Percentiles rank a stretch among this genome's conserved stretches.
These are phyloP conservation scores for Chaetoderma sp. DNA, from an alignment of 2,888 invertebrate species.

Conservation along the genomic window DNA sequence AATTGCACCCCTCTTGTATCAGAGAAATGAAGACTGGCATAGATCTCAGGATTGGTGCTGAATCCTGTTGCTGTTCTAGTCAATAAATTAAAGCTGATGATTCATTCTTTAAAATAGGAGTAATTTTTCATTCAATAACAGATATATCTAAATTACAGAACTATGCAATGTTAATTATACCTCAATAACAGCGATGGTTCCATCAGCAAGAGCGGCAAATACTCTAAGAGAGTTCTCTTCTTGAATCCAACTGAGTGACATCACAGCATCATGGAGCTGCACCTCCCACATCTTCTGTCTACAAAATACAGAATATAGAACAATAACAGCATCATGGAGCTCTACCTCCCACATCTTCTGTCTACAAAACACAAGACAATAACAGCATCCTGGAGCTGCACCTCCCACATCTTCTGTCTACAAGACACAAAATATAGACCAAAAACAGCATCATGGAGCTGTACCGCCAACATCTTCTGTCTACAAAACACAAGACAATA, in stretches of 20 bases:
- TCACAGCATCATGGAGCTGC: conserved; percentile 70
- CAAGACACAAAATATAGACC: no score
- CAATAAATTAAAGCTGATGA: no score
- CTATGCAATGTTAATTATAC: conserved; percentile 45
- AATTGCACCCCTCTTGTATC: no score
- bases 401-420: no score
- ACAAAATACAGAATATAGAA: conserved; percentile 54
- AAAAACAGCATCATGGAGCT: no score
- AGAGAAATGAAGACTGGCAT: no score
- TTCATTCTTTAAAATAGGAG: no score
- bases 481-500: conserved; percentile 68
- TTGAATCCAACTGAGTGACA: conserved; percentile 67
- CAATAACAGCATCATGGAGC: conserved; percentile 71
- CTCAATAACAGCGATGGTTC: conserved; percentile 72
- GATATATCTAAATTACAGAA: background rate
- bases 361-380: conserved; percentile 49
- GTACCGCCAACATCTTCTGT: no score
- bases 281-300: conserved; percentile 70
- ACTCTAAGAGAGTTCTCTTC: conserved; percentile 60
- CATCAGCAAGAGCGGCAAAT: conserved; percentile 72
- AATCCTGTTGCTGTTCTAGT: no score
- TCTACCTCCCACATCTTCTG: conserved; percentile 69
- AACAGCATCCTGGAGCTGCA: background rate
- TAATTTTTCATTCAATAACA: background rate
- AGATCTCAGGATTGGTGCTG: no score